These are phyloP conservation scores for Microplitis deprimator DNA, from an alignment of 2,888 invertebrate species.

Conservation along the genomic window DNA sequence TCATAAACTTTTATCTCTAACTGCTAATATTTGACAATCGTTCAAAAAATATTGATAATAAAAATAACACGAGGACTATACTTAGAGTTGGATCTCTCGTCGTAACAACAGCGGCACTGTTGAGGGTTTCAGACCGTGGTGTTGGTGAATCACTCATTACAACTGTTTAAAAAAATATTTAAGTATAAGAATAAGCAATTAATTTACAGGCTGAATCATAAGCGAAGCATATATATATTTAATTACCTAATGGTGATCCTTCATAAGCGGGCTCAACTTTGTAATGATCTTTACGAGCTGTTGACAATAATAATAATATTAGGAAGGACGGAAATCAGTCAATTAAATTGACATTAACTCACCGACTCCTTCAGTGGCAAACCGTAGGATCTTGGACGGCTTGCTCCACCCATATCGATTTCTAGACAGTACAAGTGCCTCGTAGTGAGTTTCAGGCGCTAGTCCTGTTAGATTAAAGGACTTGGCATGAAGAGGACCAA, in stretches of 20 bases:
- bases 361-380: slow-evolving; percentile 85
- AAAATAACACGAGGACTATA: slow-evolving; percentile 28
- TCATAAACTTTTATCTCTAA: not conserved
- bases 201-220: not conserved
- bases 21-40: slow-evolving; percentile 8
- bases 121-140: slow-evolving; percentile 19
- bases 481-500: slow-evolving; percentile 84
- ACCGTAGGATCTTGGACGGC: slow-evolving; percentile 81
- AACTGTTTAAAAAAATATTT: slow-evolving; percentile 22
- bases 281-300: slow-evolving; percentile 45
- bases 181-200: not conserved
- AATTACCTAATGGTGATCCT: slow-evolving; percentile 50
- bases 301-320: slow-evolving; percentile 28
- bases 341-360: slow-evolving; percentile 53
- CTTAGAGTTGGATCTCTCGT: slow-evolving; percentile 14
- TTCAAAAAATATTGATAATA: slow-evolving; percentile 23
- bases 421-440: slow-evolving; percentile 84
- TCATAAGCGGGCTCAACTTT: slow-evolving; percentile 43
- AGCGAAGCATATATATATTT: not conserved
- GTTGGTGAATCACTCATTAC: slow-evolving; percentile 21
- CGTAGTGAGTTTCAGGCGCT: slow-evolving; percentile 82
- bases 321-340: not conserved
- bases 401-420: slow-evolving; percentile 91
- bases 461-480: slow-evolving; percentile 83
- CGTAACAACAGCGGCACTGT: not conserved